Evolutionary conservation across 2,113 vertebrate species (phyloP), one percentile per base, ranked within the genome.

Genomic region (Anoplopoma fimbria): DNA sequence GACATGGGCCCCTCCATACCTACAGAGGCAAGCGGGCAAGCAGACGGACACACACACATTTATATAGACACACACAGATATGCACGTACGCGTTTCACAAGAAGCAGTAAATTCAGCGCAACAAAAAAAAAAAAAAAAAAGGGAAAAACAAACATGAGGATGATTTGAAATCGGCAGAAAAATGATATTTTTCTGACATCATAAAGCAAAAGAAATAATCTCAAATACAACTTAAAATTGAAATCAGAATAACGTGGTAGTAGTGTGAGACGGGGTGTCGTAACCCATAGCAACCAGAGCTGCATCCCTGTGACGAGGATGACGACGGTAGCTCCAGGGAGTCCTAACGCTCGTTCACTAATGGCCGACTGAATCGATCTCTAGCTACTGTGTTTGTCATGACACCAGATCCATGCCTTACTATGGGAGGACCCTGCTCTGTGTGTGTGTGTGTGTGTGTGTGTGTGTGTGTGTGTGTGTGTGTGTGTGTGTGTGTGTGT

Each of bases 1-100:
- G 97, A 97, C 91, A 99, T 93, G 9, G 97, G 97, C 77, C 96
- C 96, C 83, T 99, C 98, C 94, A 99, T 96, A 75, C 97, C 97
- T 99, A 93, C 68, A 92, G 42, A 86, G 69, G 79, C 68, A 70
- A 86, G 95, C 95, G 69, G 72, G 70, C 78, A 57, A 71, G 79
- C 80, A 86, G 58, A 71, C 63, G 10, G 40, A 62, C 3, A 60
- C 0, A 62, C 29, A 88, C n/a, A 82, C 15, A 83, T 10, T 76
- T 13, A 69, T 23, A 80, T 19, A 78, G 7, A 86, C 31, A 77
- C 38, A 76, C 27, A 87, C 65, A 69, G 27, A 72, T 5, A 77
- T 36, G 65, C 62, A 87, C 82, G 45, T 0, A 62, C 69, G 55
- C 36, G 7, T 83, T 82, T 19, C 69, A 88, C 82, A 82, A 79